phyloP scores from a whole-genome alignment of 1,140 invertebrate genomes.

The Apis cerana region DNA sequence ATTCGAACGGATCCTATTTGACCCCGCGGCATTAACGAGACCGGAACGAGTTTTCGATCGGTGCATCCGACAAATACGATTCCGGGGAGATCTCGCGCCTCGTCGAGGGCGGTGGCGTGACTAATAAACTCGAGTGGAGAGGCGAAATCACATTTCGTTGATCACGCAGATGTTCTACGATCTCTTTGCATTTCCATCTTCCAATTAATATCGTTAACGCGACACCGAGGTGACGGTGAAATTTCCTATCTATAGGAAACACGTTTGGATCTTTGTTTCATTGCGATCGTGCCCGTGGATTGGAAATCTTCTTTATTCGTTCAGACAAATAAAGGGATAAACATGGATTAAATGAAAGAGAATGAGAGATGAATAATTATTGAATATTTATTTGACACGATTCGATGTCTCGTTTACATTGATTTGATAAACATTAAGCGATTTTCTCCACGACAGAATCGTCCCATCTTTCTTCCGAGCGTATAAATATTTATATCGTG shows the following conservation, averaged over 20 bases:
- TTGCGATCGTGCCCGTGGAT: background rate
- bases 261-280: background rate
- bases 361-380: background rate
- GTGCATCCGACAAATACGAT: constrained; percentile 58
- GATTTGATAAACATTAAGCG: background rate
- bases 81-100: constrained; percentile 51
- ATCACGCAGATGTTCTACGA: constrained; percentile 60
- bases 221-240: background rate
- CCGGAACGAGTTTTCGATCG: constrained; percentile 62
- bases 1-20: constrained; percentile 54
- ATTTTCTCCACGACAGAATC: constrained; percentile 14
- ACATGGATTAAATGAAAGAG: background rate
- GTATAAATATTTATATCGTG: constrained; percentile 66
- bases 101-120: constrained; percentile 44
- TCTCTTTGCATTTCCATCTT: constrained; percentile 40
- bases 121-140: constrained; percentile 59
- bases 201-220: constrained; percentile 40
- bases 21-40: constrained; percentile 62
- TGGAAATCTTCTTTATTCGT: no score
- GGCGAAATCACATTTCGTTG: constrained; percentile 57
- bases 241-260: background rate
- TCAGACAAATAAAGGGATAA: no score
- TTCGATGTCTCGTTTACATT: no score
- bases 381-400: background rate
- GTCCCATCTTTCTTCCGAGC: background rate